Evolutionary conservation across 2,113 vertebrate species (phyloP), one percentile per base, ranked within the genome.

Genomic region (Lucifuga dentata): DNA sequence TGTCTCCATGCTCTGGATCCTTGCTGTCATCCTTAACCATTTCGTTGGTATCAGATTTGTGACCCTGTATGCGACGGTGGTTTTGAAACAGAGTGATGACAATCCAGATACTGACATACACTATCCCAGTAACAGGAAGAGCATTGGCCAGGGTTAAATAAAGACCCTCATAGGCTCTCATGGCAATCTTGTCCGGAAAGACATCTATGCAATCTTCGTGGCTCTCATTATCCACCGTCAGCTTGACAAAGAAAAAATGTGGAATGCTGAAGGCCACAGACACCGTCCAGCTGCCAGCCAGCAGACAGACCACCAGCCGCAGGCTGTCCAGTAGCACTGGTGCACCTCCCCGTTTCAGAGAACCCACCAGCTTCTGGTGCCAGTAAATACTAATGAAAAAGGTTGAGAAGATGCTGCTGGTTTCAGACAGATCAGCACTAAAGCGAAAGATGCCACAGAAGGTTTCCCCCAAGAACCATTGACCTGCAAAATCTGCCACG

Each of bases 321-420:
- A 92, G 35, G 53, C 66, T 90, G 56, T 94, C 92, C 84, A 93
- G 59, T 59, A 10, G 80, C 40, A 90, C 87, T 0, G 84, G 81
- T 0, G 84, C 87, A 0, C 88, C 88, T 0, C 91, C 92, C 0
- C 81, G 80, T 26, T 86, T 91, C 6, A 92, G 63, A 15, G 91
- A 93, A 0, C 90, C 90, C 0, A 93, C 92, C 9, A 94, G 86
- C 61, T 93, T 94, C 87, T 93, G 91, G 63, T 93, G 73, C 93
- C 93, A 93, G 73, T 84, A 94, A 2, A 67, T 2, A 5, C 90
- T 90, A 77, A 93, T 94, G 81, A 93, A 86, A 55, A 93, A 69
- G 8, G 93, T 93, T 1, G 92, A 87, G 60, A 86, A 89, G 75
- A 94, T 90, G 81, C 92, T 93, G 91, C 91, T 93, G 73, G 91